Percentiles rank a stretch among this genome's conserved stretches.
These are phyloP conservation scores for Tuberolachnus salignus DNA, from an alignment of 2,888 invertebrate species.

Conservation along the genomic window DNA sequence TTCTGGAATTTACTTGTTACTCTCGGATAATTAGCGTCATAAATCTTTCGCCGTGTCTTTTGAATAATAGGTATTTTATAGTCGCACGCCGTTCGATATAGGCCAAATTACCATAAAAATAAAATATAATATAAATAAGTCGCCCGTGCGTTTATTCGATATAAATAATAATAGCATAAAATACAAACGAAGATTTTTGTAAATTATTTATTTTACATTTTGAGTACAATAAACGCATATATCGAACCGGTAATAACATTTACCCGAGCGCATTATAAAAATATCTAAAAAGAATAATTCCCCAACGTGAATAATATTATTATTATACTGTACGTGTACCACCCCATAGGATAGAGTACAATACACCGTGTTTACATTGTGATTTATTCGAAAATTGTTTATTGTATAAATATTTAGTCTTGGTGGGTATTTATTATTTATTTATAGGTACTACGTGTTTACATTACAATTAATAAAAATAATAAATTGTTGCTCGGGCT, in stretches of 20 bases:
- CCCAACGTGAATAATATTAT: not conserved
- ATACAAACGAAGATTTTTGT: slow-evolving; percentile 5
- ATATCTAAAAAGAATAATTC: not conserved
- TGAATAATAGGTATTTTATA: slow-evolving; percentile 27
- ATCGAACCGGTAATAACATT: not conserved
- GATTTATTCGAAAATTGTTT: not conserved
- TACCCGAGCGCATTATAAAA: not conserved
- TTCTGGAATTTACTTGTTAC: slow-evolving; percentile 40
- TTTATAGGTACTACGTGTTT: too few relatives aligned
- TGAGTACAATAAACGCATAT: too few relatives aligned
- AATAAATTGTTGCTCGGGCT: too few relatives aligned
- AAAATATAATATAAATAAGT: slow-evolving; percentile 14
- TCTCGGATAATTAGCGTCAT: slow-evolving; percentile 50
- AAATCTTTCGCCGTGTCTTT: slow-evolving; percentile 54
- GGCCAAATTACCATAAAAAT: slow-evolving; percentile 43
- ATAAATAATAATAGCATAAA: slow-evolving; percentile 30
- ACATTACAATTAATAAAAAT: too few relatives aligned
- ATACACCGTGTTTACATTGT: not conserved
- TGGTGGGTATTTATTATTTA: too few relatives aligned
- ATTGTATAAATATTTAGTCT: too few relatives aligned
- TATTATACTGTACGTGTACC: not conserved
- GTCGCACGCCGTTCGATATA: slow-evolving; percentile 30
- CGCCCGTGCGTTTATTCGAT: slow-evolving; percentile 39
- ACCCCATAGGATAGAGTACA: not conserved
- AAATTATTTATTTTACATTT: too few relatives aligned